These are phyloP conservation scores for Melitaea athalia DNA, from an alignment of 2,888 invertebrate species.

Conservation along the genomic window DNA sequence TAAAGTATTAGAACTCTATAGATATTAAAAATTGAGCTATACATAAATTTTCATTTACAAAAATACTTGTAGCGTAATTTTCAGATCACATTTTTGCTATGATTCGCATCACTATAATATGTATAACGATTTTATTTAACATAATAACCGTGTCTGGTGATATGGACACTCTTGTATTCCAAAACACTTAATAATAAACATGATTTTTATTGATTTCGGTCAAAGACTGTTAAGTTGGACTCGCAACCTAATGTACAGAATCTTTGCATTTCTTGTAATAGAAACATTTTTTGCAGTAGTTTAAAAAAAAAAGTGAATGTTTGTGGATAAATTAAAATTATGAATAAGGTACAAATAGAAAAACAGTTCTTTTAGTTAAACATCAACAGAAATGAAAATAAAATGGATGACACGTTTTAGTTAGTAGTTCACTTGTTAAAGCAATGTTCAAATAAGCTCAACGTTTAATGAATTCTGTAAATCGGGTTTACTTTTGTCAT, in stretches of 20 bases:
- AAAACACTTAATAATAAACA: conserved; percentile 21
- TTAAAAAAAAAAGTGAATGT: not conserved
- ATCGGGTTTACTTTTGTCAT: not conserved
- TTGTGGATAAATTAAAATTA: too few species aligned
- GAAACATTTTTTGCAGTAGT: not conserved
- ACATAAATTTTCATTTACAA: conserved; percentile 77
- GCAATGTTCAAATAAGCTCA: not conserved
- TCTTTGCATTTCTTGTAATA: not conserved
- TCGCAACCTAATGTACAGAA: not conserved
- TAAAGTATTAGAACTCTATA: conserved; percentile 43
- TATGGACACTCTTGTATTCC: conserved; percentile 20
- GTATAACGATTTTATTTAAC: conserved; percentile 30
- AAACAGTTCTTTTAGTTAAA: too few species aligned
- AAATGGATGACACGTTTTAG: too few species aligned
- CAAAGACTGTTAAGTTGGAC: not conserved
- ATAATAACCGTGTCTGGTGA: conserved; percentile 18
- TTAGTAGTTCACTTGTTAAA: too few species aligned
- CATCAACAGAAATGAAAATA: too few species aligned
- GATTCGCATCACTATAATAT: conserved; percentile 37
- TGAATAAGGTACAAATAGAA: not conserved
- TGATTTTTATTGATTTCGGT: not conserved
- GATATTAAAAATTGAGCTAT: conserved; percentile 75
- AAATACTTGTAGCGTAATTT: conserved; percentile 78
- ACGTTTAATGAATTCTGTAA: not conserved
- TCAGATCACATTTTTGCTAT: conserved; percentile 77